A percentile compares a stretch with the other conserved stretches of the same genome.
Conservation (phyloP, 2,888 invertebrate species). For the Nymphalis polychloros region DNA sequence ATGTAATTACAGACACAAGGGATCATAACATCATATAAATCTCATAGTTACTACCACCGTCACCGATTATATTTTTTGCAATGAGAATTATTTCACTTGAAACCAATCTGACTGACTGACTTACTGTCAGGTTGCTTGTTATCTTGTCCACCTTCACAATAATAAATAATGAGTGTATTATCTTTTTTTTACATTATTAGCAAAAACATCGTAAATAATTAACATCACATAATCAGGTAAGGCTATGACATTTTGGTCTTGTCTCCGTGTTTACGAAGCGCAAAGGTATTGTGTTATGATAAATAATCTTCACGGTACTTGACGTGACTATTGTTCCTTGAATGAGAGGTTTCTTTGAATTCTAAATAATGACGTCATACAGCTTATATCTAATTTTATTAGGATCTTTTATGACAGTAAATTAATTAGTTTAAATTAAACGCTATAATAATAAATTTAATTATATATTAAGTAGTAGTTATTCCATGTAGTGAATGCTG, state of each 20-base stretch:
- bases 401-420: neutral
- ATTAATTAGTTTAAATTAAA: neutral
- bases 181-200: neutral
- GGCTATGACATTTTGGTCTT: constrained; percentile 22
- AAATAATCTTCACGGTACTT: constrained; percentile 31
- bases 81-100: too few relatives aligned
- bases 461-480: neutral
- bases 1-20: too few relatives aligned
- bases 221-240: constrained; percentile 16
- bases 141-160: neutral
- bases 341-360: constrained; percentile 10
- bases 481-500: too few relatives aligned
- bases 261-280: constrained; percentile 31
- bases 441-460: neutral
- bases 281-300: constrained; percentile 32
- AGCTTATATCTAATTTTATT: neutral
- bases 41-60: too few relatives aligned
- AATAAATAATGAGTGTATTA: neutral
- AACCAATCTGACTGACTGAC: too few relatives aligned
- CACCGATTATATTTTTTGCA: too few relatives aligned
- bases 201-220: neutral
- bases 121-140: too few relatives aligned
- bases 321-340: constrained; percentile 31
- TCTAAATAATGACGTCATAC: constrained; percentile 2
- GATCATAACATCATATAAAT: too few relatives aligned